Evolutionary conservation across 2,888 invertebrate species (phyloP).

Genomic region (Zelleria hepariella): DNA sequence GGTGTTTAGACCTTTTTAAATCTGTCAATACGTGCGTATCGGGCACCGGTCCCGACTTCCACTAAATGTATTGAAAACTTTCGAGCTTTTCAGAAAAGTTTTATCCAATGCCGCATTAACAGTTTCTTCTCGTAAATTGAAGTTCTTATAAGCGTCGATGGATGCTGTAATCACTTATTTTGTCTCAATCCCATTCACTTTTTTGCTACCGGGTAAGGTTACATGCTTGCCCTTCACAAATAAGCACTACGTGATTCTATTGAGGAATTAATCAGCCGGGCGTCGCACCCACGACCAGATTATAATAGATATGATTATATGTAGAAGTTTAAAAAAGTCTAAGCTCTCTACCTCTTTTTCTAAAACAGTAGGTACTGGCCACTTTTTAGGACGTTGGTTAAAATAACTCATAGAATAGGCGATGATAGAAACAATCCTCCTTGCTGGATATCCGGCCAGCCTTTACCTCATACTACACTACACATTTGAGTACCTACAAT

Average conservation of each 20-base stretch:
- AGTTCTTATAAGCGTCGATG: background rate
- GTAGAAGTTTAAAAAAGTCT: background rate
- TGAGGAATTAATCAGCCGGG: slow-evolving; percentile 44
- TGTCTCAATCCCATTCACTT: background rate
- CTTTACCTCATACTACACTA: too few relatives aligned
- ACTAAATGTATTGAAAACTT: slow-evolving; percentile 22
- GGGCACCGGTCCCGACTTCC: slow-evolving; percentile 19
- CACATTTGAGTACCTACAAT: too few relatives aligned
- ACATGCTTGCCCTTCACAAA: slow-evolving; percentile 31
- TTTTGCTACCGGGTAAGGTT: background rate
- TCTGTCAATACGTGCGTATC: slow-evolving; percentile 35
- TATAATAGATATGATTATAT: background rate
- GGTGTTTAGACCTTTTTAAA: slow-evolving; percentile 8
- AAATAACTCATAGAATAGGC: too few relatives aligned
- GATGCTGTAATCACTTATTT: background rate
- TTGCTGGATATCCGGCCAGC: too few relatives aligned
- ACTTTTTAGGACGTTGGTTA: too few relatives aligned
- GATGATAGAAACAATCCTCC: too few relatives aligned
- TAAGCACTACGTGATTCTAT: slow-evolving; percentile 45
- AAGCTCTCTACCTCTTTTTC: background rate
- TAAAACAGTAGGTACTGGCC: too few relatives aligned
- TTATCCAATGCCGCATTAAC: background rate
- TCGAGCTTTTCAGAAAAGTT: background rate
- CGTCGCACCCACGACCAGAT: background rate
- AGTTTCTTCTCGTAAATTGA: background rate